A percentile compares a stretch with the other conserved stretches of the same genome.
These are phyloP conservation scores for Drosophila cardini DNA, from an alignment of 1,140 invertebrate species.

Conservation along the genomic window DNA sequence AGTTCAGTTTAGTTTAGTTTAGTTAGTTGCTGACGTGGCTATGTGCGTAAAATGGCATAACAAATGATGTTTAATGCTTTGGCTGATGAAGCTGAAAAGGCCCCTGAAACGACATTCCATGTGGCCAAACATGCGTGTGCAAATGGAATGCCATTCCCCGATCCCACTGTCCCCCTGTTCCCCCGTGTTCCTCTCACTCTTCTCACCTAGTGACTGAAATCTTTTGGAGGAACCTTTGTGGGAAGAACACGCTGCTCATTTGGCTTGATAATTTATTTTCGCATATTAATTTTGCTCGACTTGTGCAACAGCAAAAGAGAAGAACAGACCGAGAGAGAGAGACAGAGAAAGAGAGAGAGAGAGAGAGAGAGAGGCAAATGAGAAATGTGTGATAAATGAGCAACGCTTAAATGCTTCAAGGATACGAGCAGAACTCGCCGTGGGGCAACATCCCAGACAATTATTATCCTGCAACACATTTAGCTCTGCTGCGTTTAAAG, in stretches of 20 bases:
- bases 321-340: neutral
- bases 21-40: conserved; percentile 54
- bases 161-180: neutral
- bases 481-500: conserved; percentile 15
- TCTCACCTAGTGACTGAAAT: conserved; percentile 25
- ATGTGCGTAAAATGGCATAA: conserved; percentile 57
- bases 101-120: conserved; percentile 47
- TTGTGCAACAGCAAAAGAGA: conserved; percentile 42
- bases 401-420: conserved; percentile 67
- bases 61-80: conserved; percentile 67
- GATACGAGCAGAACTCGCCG: conserved; percentile 28
- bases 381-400: conserved; percentile 82
- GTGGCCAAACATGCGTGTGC: conserved; percentile 69
- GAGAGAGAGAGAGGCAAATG: conserved; percentile 49
- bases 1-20: conserved; percentile 4
- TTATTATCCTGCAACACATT: conserved; percentile 65
- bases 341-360: neutral
- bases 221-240: conserved; percentile 31
- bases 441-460: conserved; percentile 41
- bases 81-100: conserved; percentile 81
- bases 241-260: conserved; percentile 69
- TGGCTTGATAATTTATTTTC: conserved; percentile 83
- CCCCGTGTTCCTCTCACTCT: neutral
- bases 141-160: conserved; percentile 51
- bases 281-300: conserved; percentile 77